phyloP scores from a whole-genome alignment of 2,888 invertebrate genomes.

The Drosophila kanekoi region DNA sequence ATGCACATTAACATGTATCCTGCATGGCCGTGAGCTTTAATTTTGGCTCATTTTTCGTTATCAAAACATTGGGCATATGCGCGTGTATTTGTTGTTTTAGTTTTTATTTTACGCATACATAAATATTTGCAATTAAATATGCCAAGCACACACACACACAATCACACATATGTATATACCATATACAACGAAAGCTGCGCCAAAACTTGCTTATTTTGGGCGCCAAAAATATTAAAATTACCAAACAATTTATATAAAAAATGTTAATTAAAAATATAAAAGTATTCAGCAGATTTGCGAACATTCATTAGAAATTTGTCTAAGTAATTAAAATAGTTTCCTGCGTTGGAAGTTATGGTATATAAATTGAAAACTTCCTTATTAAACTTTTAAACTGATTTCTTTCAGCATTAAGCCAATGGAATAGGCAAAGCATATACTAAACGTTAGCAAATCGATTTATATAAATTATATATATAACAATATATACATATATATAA shows the following conservation, averaged over 20 bases:
- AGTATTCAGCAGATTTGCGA: background rate
- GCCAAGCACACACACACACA: conserved; percentile 35
- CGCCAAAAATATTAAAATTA: conserved; percentile 6
- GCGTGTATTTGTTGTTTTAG: conserved; percentile 51
- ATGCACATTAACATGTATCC: conserved; percentile 51
- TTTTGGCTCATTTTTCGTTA: conserved; percentile 77
- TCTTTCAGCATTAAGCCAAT: too few species aligned
- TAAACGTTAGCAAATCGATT: too few species aligned
- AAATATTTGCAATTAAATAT: conserved; percentile 80
- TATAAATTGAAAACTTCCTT: too few species aligned
- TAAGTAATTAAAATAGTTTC: background rate
- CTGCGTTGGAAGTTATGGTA: too few species aligned
- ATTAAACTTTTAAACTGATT: too few species aligned
- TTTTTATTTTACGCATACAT: conserved; percentile 50
- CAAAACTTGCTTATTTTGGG: background rate
- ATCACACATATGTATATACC: background rate
- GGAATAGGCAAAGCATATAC: too few species aligned
- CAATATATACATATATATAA: too few species aligned
- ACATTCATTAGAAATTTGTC: background rate
- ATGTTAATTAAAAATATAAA: conserved; percentile 7
- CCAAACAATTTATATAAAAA: background rate
- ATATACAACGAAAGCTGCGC: conserved; percentile 20
- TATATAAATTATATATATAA: too few species aligned
- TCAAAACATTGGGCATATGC: conserved; percentile 69
- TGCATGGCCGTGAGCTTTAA: conserved; percentile 73